Base-by-base conservation (phyloP, 2,797 vertebrate genomes). In the Sandelia bainsii region DNA sequence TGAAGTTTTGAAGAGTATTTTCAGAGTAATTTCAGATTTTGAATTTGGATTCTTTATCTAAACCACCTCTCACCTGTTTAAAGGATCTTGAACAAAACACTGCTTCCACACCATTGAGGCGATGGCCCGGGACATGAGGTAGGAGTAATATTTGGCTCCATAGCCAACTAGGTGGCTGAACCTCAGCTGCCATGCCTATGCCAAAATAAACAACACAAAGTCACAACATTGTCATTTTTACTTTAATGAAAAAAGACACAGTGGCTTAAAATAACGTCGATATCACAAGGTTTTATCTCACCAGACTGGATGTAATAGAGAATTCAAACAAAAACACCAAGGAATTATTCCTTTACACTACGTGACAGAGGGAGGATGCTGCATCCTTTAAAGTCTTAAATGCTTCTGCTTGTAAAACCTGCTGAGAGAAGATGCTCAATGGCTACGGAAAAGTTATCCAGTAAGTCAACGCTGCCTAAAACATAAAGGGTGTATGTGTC, bases 91-190 rank as follows among this genome's bases (percentile, higher is more conserved):
- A 68, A 95, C 74, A 80, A 99, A 99, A 85, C 98, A 99, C 67
- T 98, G 96, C 62, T 95, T 98, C 98, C 98, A 99, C 69, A 99
- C 94, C 97, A 99, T 99, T 17, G 97, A 98, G 2, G 98, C 98
- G 62, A 99, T 97, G 0, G 98, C 98, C 29, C 97, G 90, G 76
- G 98, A 99, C 97, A 99, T 96, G 78, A 99, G 95, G 91, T 99
- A 99, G 27, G 98, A 99, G 86, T 99, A 99, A 49, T 99, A 99
- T 62, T 98, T 99, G 77, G 97, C 98, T 17, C 98, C 97, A 0
- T 99, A 99, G 69, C 98, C 97, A 67, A 98, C 95, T 0, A 99
- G 96, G 87, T 99, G 98, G 90, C 97, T 97, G 93, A 99, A 99
- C 76, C 98, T 94, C 84, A 98, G 94, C 86, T 99, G 98, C 98